These are phyloP conservation scores for Ceratothoa steindachneri DNA, from an alignment of 2,888 invertebrate genomes.

Conservation along the genomic window DNA sequence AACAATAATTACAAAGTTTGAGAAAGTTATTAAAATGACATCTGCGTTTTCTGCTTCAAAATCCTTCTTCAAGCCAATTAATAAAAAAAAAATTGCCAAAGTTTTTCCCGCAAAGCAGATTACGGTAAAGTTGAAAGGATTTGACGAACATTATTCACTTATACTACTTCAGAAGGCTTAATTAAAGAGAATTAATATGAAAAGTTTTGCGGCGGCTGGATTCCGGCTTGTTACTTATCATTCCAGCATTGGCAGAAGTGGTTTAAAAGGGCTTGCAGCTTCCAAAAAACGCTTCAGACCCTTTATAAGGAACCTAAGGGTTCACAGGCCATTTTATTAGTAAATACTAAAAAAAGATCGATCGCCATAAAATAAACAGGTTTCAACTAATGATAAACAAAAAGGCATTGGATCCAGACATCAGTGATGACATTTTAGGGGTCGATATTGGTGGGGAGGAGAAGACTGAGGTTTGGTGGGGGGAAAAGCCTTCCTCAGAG, in stretches of 20 bases:
- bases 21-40: conserved; percentile 2
- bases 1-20: conserved; percentile 11
- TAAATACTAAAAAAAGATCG: no score
- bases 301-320: background rate
- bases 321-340: no score
- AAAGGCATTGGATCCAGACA: background rate
- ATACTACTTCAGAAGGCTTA: conserved; percentile 45
- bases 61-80: conserved; percentile 25
- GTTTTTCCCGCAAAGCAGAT: conserved; percentile 46
- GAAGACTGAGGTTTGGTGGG: no score
- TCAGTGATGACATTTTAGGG: no score
- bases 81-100: conserved; percentile 41
- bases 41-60: background rate
- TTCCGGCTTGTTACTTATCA: conserved; percentile 10
- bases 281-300: background rate
- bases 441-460: no score
- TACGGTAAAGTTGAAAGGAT: conserved; percentile 44
- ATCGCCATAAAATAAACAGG: no score
- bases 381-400: no score
- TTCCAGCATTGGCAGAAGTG: conserved; percentile 8
- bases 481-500: background rate
- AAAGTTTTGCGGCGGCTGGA: conserved; percentile 16
- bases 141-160: conserved; percentile 44
- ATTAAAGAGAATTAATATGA: conserved; percentile 47
- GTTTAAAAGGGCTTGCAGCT: background rate